These are phyloP conservation scores for Thysanoteuthis rhombus DNA, from an alignment of 2,888 invertebrate genomes.

Conservation along the genomic window DNA sequence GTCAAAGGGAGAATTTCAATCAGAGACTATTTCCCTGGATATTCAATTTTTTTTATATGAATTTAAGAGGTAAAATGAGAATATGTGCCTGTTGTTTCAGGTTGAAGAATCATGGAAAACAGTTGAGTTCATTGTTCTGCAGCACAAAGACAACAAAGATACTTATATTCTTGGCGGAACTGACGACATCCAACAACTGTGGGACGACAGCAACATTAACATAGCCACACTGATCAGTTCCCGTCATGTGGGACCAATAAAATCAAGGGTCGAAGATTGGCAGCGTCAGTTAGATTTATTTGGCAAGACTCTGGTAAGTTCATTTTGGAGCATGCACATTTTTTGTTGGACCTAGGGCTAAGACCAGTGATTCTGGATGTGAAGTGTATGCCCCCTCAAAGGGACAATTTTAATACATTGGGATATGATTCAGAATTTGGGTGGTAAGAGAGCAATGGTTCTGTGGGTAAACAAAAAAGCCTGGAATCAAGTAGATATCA, in stretches of 20 bases:
- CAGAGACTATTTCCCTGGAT: no score
- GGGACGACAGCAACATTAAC: conserved; percentile 88
- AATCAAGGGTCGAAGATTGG: conserved; percentile 85
- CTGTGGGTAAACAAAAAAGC: no score
- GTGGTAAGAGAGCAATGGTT: no score
- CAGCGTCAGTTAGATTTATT: conserved; percentile 80
- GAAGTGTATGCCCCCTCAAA: no score
- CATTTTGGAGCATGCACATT: background rate
- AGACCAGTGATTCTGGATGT: no score
- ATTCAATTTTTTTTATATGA: background rate
- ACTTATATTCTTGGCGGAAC: conserved; percentile 84
- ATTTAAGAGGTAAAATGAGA: background rate
- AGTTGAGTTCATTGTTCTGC: conserved; percentile 80
- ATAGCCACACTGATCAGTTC: conserved; percentile 88
- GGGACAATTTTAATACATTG: no score
- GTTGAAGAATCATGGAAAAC: conserved; percentile 86
- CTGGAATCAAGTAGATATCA: no score
- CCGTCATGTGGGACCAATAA: conserved; percentile 85
- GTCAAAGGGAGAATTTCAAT: no score
- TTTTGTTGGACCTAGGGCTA: no score
- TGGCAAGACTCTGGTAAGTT: conserved; percentile 79
- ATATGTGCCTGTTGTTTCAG: conserved; percentile 64
- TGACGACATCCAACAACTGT: conserved; percentile 83
- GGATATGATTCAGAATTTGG: no score
- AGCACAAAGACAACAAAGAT: conserved; percentile 85